A percentile compares a stretch with the other conserved stretches of the same genome.
Conservation (phyloP, 2,113 vertebrate species). For the Ptilorrhoa leucosticta region DNA sequence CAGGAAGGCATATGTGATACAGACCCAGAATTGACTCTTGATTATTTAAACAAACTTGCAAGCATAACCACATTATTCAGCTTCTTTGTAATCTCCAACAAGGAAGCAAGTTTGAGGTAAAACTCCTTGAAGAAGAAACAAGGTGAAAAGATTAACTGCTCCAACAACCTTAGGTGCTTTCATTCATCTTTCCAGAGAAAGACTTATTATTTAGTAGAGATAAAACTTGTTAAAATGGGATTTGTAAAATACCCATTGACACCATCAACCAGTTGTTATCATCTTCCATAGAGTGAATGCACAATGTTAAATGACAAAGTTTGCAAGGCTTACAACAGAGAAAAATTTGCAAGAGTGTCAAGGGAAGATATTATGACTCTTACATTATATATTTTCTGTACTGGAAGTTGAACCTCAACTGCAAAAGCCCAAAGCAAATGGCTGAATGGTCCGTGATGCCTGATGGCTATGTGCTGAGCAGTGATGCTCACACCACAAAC, state of each 20-base stretch:
- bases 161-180: not conserved
- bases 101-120: not conserved
- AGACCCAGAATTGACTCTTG: not conserved
- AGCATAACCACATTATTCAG: not conserved
- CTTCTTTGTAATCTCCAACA: not conserved
- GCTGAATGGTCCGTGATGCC: not conserved
- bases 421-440: not conserved
- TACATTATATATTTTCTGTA: not conserved
- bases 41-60: not conserved
- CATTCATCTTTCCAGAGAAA: not conserved
- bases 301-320: not conserved
- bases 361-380: not conserved
- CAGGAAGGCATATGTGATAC: not conserved
- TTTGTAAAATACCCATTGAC: not conserved
- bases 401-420: not conserved
- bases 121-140: not conserved
- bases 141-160: not conserved
- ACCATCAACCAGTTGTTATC: not conserved
- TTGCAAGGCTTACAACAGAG: not conserved
- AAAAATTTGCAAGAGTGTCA: not conserved
- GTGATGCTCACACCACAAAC: rapidly evolving
- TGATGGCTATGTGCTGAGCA: not conserved
- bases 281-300: not conserved
- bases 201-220: not conserved
- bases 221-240: not conserved